Base-by-base conservation (phyloP, 64 coral and sea anemone genomes). In the Dendronephthya gigantea region DNA sequence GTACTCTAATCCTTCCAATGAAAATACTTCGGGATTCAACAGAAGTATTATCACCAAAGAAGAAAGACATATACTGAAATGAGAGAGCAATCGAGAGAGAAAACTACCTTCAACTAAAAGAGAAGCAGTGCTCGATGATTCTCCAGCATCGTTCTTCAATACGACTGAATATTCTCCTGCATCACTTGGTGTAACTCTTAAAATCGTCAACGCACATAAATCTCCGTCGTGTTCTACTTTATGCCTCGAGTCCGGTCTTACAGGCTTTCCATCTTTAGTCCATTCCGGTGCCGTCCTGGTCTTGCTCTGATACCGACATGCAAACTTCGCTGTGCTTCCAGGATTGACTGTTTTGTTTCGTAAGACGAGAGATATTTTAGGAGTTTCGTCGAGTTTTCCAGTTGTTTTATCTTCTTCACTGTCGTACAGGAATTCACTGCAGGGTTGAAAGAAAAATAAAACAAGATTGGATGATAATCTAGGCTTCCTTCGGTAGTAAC, bases 351-450 rank as follows among this genome's bases (percentile, higher is more conserved):
- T 92, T 19, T 84, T 88, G 58, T 89, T 98, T 58, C 95, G 86
- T 52, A 98, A 88, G 25, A 98, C 95, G 8, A 98, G 84, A 19
- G 95, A 93, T 40, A 98, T 93, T 72, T 90, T 90, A 34, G 95
- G 95, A 33, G 95, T 86, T 45, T 90, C 48, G 25, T 90, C 88
- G 32, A 83, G 52, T 23, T 82, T 22, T 40, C 59, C 56, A 2
- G 82, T 47, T 15, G 89, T 43, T 41, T 87, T 70, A 43, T 93
- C 92, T 15, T 93, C 94, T 45, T 93, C 89, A 48, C 89, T 93
- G 38, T 93, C 92, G 30, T 89, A 93, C 28, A 93, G 49, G n/a
- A 93, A 49, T 17, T 98, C 95, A 81, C 93, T 93, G 14, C 87
- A 93, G 2, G 95, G 93, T 58, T 93, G 79, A 0, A 92, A 62